These are phyloP conservation scores for Procavia capensis DNA, from an alignment of 2,113 vertebrate genomes.

Conservation along the genomic window DNA sequence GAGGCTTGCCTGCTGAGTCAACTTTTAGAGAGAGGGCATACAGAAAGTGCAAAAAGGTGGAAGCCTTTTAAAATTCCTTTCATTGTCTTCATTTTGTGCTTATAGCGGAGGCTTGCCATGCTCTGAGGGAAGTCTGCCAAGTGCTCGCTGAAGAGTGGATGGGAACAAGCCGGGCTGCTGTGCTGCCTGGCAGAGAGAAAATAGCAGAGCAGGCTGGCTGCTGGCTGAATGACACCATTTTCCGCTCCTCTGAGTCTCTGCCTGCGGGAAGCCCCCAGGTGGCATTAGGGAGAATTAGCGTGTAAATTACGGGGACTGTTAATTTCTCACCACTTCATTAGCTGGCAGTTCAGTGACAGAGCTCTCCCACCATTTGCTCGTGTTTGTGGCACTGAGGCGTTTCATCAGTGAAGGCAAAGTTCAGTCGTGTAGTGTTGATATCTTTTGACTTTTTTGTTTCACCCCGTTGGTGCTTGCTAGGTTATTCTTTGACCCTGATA, in stretches of 20 bases:
- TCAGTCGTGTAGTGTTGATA: neutral
- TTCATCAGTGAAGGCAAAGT: neutral
- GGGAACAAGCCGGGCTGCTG: conserved; percentile 62
- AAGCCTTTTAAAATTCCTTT: conserved; percentile 52
- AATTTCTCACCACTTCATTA: conserved; percentile 64
- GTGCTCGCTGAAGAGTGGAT: conserved; percentile 35
- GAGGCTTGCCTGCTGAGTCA: conserved; percentile 10
- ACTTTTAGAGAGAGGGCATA: neutral
- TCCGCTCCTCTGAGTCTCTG: neutral
- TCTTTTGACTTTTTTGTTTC: neutral
- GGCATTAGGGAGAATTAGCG: conserved; percentile 57
- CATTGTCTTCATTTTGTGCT: conserved; percentile 49
- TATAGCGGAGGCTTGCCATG: neutral
- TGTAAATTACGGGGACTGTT: conserved; percentile 62
- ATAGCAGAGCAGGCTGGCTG: neutral
- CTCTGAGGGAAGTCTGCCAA: conserved; percentile 63
- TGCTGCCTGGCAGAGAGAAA: conserved; percentile 46
- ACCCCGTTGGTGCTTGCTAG: fast-evolving
- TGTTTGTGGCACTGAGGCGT: neutral
- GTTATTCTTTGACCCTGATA: conserved; percentile 16
- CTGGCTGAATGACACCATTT: neutral
- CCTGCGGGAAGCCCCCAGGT: conserved; percentile 60
- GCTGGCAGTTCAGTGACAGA: conserved; percentile 1
- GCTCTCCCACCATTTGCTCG: neutral
- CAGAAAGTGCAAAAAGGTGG: conserved; percentile 14